Evolutionary conservation across 2,888 invertebrate genomes (phyloP), one percentile per base, ranked within the genome.

Genomic region (Tigriopus californicus): DNA sequence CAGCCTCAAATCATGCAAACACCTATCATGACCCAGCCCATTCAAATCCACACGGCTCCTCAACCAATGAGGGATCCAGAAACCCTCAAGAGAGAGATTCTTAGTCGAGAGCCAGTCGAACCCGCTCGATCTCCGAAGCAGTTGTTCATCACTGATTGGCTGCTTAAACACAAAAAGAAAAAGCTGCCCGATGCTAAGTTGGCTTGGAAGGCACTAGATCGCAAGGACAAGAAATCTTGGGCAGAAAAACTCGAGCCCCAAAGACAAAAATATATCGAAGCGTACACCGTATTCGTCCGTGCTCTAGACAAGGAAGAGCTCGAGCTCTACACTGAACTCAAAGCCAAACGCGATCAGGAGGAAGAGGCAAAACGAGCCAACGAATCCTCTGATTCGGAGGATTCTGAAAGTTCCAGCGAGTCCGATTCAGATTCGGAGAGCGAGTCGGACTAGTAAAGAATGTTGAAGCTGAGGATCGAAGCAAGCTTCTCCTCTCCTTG

Each of bases 241-340:
- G 15, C n/a, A 15, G 40, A 33, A 40, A 58, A 24, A 40, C 47
- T 58, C 5, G 58, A 58, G 24, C 58, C 58, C 13, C 58, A 58
- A 25, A 48, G 58, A 33, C 58, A 49, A 40, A 48, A 47, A 18
- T 58, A 58, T 20, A 58, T 58, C 15, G 58, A 58, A 1, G 58
- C 20, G 12, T 58, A 58, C 49, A 58, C 58, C 12, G 58, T 58
- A 10, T 58, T 58, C 49, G 58, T 58, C 40, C 58, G 58, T 15
- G 58, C 49, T 15, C 33, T 58, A 1, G 44, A 46, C 41, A 58
- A 58, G 18, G 47, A 58, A 18, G 58, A 58, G 15, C 33, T 58
- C 12, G 58, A 58, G 22, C n/a, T 58, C 2, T 58, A 58, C 40
- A 58, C 49, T 12, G 58, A 58, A 11, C 22, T 58, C 25, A 58